Conservation (phyloP, 1,140 invertebrate species). For the Pararge aegeria region DNA sequence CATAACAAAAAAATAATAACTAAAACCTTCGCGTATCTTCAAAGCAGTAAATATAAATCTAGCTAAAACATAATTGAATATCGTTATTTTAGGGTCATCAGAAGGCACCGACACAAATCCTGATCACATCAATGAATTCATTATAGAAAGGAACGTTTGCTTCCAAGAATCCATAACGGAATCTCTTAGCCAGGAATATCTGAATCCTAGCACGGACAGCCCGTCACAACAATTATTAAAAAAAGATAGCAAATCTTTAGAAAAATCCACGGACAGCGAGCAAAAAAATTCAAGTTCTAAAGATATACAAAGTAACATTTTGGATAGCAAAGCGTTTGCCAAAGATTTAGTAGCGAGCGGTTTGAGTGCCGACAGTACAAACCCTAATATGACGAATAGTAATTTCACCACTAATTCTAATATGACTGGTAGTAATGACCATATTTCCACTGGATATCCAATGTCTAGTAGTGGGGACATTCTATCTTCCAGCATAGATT, state of each 20-base stretch:
- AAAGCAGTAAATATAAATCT: too few species aligned
- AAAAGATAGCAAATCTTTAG: conserved; percentile 59
- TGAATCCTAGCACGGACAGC: conserved; percentile 64
- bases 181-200: conserved; percentile 66
- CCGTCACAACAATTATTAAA: conserved; percentile 52
- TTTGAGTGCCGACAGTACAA: conserved; percentile 66
- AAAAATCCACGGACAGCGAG: conserved; percentile 67
- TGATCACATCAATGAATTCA: conserved; percentile 73
- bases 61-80: too few species aligned
- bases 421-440: conserved; percentile 71
- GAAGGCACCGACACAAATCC: conserved; percentile 65
- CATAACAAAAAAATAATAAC: too few species aligned
- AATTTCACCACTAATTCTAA: conserved; percentile 75
- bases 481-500: conserved; percentile 71
- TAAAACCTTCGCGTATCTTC: too few species aligned
- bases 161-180: conserved; percentile 77
- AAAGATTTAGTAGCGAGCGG: conserved; percentile 60
- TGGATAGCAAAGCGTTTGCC: conserved; percentile 59
- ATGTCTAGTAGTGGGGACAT: conserved; percentile 72
- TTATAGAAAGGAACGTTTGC: conserved; percentile 75
- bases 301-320: conserved; percentile 61
- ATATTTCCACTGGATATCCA: conserved; percentile 65
- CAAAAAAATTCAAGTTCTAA: conserved; percentile 70
- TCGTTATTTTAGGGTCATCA: conserved; percentile 53
- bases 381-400: conserved; percentile 68